Conservation (phyloP, 53 echinoderm and acorn worm genomes). For the Patiria pectinifera region DNA sequence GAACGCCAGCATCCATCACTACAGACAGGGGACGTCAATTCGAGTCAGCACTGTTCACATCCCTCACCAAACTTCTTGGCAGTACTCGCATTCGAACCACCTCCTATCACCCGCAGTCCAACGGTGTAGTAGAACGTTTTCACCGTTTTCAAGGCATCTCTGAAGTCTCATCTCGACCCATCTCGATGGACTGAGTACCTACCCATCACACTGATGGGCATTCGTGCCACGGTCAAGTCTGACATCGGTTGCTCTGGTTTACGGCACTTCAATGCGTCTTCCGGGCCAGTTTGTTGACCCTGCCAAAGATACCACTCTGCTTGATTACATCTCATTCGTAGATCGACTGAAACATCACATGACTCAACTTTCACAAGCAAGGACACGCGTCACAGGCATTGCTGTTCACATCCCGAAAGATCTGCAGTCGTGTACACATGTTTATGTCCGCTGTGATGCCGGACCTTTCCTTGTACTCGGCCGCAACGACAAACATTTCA, state of each 20-base stretch:
- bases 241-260: conserved; percentile 67
- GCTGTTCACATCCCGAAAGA: conserved; percentile 7
- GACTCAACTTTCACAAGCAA: conserved; percentile 16
- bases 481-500: conserved; percentile 43
- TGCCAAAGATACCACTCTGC: not conserved
- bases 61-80: conserved; percentile 49
- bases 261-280: conserved; percentile 52
- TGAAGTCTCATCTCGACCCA: conserved; percentile 69
- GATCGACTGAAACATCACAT: conserved; percentile 49
- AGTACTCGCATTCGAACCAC: conserved; percentile 64
- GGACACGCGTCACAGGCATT: not conserved
- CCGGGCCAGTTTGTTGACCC: conserved; percentile 58
- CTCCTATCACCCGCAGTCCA: conserved; percentile 67
- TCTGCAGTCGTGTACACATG: conserved; percentile 15
- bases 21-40: conserved; percentile 76
- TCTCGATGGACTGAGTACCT: conserved; percentile 45
- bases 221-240: conserved; percentile 46
- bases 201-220: conserved; percentile 58
- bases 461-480: conserved; percentile 45
- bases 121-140: conserved; percentile 18
- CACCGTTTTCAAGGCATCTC: conserved; percentile 55
- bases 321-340: conserved; percentile 51
- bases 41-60: conserved; percentile 63
- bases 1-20: conserved; percentile 53
- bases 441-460: conserved; percentile 8